phyloP scores from a whole-genome alignment of 2,113 vertebrate species.

The Origma solitaria region DNA sequence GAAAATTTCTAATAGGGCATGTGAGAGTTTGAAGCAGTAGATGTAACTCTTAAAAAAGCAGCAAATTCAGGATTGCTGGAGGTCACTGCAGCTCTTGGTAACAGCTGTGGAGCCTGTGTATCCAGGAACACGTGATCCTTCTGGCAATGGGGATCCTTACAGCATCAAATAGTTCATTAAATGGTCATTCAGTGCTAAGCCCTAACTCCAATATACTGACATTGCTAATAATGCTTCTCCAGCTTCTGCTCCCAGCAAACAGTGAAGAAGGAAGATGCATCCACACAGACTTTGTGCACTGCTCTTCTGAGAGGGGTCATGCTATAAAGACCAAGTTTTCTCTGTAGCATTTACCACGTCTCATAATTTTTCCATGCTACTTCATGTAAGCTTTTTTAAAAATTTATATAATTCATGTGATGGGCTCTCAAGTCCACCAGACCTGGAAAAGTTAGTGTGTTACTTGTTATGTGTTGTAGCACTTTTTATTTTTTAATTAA shows the following conservation, averaged over 20 bases:
- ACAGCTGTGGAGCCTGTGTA: not conserved
- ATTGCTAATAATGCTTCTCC: not conserved
- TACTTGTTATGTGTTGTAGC: not conserved
- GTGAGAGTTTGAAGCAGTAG: not conserved
- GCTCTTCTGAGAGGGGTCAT: not conserved
- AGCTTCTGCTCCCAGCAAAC: not conserved
- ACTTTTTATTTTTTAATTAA: conserved; percentile 7
- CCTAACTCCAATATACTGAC: not conserved
- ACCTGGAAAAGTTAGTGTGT: not conserved
- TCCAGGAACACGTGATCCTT: not conserved
- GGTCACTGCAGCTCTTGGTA: not conserved
- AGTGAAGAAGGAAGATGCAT: not conserved
- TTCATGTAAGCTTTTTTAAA: not conserved
- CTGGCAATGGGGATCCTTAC: not conserved
- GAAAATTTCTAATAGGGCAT: not conserved
- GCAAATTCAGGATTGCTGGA: not conserved
- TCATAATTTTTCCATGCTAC: not conserved
- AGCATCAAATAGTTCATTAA: not conserved
- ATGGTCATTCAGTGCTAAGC: not conserved
- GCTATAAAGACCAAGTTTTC: not conserved
- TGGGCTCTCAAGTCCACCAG: not conserved
- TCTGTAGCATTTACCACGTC: not conserved
- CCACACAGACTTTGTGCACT: not conserved
- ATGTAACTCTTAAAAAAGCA: not conserved
- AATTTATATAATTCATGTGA: not conserved